Percentiles rank a stretch among this genome's conserved stretches.
Evolutionary conservation across 1,140 invertebrate genomes (phyloP).

Genomic region (Aphidius ervi): DNA sequence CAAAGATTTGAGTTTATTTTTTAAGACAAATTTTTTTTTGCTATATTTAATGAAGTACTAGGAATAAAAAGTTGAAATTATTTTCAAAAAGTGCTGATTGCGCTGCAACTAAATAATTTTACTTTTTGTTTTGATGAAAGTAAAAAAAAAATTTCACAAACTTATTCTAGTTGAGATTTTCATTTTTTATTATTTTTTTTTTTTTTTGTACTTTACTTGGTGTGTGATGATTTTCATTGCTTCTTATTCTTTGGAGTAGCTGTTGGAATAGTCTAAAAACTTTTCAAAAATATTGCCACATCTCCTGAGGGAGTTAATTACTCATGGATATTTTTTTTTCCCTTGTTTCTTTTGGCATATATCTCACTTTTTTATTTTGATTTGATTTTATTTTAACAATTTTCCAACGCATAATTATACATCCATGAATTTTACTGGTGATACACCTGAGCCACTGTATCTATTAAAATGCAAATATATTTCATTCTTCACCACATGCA

Average conservation of each 20-base stretch:
- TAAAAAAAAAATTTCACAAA: too few species aligned
- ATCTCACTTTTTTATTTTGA: too few species aligned
- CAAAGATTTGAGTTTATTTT: too few species aligned
- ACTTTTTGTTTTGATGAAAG: too few species aligned
- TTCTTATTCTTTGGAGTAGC: neutral
- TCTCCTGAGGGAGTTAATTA: slow-evolving; percentile 21
- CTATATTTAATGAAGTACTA: too few species aligned
- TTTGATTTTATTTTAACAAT: neutral
- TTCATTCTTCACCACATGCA: neutral
- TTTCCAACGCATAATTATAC: slow-evolving; percentile 16
- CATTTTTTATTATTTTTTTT: slow-evolving; percentile 1
- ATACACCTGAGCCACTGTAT: slow-evolving; percentile 9
- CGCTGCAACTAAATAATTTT: too few species aligned
- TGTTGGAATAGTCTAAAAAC: neutral
- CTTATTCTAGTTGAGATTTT: neutral
- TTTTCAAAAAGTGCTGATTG: too few species aligned
- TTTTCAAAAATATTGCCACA: slow-evolving; percentile 16
- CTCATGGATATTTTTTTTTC: neutral
- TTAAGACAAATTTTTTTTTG: too few species aligned
- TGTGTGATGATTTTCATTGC: neutral
- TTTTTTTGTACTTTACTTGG: slow-evolving; percentile 1
- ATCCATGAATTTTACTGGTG: slow-evolving; percentile 12
- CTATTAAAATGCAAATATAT: slow-evolving; percentile 1
- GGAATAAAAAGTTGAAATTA: too few species aligned
- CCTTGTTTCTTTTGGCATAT: too few species aligned